These are phyloP conservation scores for Holothuria leucospilota DNA, from an alignment of 53 echinoderm and acorn worm genomes.

Conservation along the genomic window DNA sequence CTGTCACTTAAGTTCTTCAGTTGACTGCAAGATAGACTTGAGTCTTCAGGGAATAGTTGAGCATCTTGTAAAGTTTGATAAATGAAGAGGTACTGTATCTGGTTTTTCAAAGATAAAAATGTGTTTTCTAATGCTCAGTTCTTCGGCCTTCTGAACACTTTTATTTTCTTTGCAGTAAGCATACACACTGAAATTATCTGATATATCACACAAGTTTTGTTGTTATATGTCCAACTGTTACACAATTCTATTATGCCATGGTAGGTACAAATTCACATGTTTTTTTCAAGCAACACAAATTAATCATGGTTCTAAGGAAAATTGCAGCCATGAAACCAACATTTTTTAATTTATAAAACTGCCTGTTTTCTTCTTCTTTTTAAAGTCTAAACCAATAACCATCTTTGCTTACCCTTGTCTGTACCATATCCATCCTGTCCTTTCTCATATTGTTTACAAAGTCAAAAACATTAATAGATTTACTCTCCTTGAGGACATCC, in stretches of 20 bases:
- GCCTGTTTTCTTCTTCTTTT: slow-evolving; percentile 32
- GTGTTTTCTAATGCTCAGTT: neutral
- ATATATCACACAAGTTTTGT: no score
- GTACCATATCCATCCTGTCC: slow-evolving; percentile 74
- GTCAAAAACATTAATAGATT: slow-evolving; percentile 55
- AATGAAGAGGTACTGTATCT: slow-evolving; percentile 26
- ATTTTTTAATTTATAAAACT: neutral
- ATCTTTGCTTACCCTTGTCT: no score
- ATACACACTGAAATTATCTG: no score
- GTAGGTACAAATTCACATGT: no score
- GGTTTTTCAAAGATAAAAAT: neutral
- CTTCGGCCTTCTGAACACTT: no score
- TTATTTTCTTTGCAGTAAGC: no score
- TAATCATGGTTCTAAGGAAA: no score
- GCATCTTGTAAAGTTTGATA: slow-evolving; percentile 5
- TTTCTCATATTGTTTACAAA: slow-evolving; percentile 65
- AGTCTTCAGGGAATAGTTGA: slow-evolving; percentile 3
- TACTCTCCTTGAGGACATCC: slow-evolving; percentile 45
- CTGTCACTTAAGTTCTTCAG: neutral
- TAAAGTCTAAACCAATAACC: slow-evolving; percentile 55
- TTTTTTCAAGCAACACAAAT: no score
- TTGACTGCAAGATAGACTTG: neutral
- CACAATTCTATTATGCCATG: no score
- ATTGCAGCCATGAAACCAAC: no score
- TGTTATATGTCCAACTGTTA: no score